phyloP scores from a whole-genome alignment of 2,888 invertebrate genomes.

The Osmoderma eremita region DNA sequence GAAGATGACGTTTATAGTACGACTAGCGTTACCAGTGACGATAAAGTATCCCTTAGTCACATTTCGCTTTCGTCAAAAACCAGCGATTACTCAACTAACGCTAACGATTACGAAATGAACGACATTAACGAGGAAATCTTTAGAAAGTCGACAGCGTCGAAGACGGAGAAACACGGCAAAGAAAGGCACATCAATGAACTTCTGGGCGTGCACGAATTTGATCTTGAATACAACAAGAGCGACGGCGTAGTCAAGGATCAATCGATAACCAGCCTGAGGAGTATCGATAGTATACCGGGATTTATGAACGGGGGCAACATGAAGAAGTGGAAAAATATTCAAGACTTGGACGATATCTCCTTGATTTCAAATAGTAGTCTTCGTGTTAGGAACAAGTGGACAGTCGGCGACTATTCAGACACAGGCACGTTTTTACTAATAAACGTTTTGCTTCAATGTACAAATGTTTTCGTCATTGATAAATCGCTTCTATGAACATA shows the following conservation, averaged over 20 bases:
- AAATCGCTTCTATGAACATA: slow-evolving; percentile 28
- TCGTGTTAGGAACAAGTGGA: slow-evolving; percentile 54
- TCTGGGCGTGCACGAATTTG: slow-evolving; percentile 48
- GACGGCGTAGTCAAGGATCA: slow-evolving; percentile 38
- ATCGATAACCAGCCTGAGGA: slow-evolving; percentile 54
- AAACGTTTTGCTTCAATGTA: slow-evolving; percentile 17
- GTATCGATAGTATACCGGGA: slow-evolving; percentile 54
- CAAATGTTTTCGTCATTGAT: background rate
- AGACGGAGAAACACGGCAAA: slow-evolving; percentile 35
- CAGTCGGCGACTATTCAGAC: slow-evolving; percentile 59
- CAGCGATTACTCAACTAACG: slow-evolving; percentile 35
- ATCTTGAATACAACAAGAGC: slow-evolving; percentile 32
- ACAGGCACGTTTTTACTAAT: slow-evolving; percentile 59
- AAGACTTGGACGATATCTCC: slow-evolving; percentile 57
- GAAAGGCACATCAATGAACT: slow-evolving; percentile 45
- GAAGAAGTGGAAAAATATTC: slow-evolving; percentile 59
- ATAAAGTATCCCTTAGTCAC: slow-evolving; percentile 22
- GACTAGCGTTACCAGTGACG: slow-evolving; percentile 32
- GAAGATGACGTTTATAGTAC: slow-evolving; percentile 40
- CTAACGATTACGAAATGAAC: slow-evolving; percentile 48
- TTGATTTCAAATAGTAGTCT: slow-evolving; percentile 48
- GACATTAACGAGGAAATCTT: slow-evolving; percentile 51
- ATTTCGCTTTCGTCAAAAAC: slow-evolving; percentile 43
- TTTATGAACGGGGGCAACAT: slow-evolving; percentile 51
- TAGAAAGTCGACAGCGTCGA: slow-evolving; percentile 38